Base-by-base conservation (phyloP, 2,888 invertebrate genomes). In the Eupeodes luniger region DNA sequence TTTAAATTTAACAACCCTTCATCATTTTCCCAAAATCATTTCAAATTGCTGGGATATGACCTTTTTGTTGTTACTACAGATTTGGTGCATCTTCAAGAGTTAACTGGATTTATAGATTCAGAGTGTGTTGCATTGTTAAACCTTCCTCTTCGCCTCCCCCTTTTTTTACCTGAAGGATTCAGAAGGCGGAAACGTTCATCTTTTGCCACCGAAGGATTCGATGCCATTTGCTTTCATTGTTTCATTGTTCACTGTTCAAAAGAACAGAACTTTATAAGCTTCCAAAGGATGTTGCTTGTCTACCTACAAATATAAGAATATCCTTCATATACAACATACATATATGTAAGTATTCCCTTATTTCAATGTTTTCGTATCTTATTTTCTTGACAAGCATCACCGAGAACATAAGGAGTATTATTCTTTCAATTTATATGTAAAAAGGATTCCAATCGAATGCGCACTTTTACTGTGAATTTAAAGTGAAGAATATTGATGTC, bases 361-460 rank as follows among this genome's bases (percentile, higher is more conserved):
- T 55, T 61, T 79, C 47, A 44, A 36, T 69, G 74, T 80, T 47
- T 84, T 61, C 67, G n/a, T 74, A 67, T 79, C 67, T 84, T 74
- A 62, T 67, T 79, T 53, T 62, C 75, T 53, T 62, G 75, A 69
- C 47, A 74, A 79, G 67, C 59, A 69, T 69, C 61, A 62, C n/a
- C 27, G n/a, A 12, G 11, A 51, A 67, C 61, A 51, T 12, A 40
- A 67, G 16, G 19, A 19, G 16, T 49, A 74, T 66, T 67, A 40
- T 49, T 47, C 27, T 69, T 79, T 79, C 79, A 69, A 74, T 78
- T 78, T 78, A 83, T 67, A 57, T 57, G 44, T 57, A 67, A 57
- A 59, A 59, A 59, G 59, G 36, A 79, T 79, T 84, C 84, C 79
- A 79, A 84, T 75, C 79, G 84, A 79, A 79, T 84, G 84, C 84